A percentile compares a stretch with the other conserved stretches of the same genome.
phyloP scores from a whole-genome alignment of 2,113 vertebrate species.

The Toxotes chatareus region DNA sequence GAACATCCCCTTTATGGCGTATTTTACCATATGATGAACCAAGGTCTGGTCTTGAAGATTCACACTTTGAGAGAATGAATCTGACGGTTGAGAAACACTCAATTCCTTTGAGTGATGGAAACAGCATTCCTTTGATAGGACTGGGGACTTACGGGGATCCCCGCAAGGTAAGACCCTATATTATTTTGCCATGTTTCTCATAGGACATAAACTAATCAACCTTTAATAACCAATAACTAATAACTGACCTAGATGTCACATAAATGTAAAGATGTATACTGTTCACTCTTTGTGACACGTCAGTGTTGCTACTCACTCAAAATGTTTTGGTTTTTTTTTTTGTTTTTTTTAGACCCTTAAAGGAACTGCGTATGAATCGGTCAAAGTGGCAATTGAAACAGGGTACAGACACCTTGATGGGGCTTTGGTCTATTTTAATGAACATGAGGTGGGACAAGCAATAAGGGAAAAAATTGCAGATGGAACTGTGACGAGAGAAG shows the following conservation, averaged over 20 bases:
- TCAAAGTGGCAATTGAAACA: constrained; percentile 89
- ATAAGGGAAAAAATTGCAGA: constrained; percentile 91
- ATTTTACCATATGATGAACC: too few species aligned
- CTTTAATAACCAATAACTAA: too few species aligned
- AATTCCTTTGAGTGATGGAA: constrained; percentile 88
- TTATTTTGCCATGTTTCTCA: neutral
- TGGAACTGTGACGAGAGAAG: constrained; percentile 89
- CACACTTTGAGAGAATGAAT: constrained; percentile 72
- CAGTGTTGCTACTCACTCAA: neutral
- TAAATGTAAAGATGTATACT: neutral
- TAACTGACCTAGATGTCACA: neutral
- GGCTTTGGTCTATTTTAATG: constrained; percentile 90
- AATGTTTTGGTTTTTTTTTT: neutral
- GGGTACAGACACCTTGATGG: constrained; percentile 94
- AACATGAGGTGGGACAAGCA: constrained; percentile 92
- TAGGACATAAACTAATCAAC: too few species aligned
- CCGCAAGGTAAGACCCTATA: constrained; percentile 78
- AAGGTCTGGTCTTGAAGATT: neutral
- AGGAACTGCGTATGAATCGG: constrained; percentile 80
- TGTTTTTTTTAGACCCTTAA: constrained; percentile 82
- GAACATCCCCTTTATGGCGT: neutral
- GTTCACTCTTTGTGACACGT: neutral
- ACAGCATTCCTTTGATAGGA: constrained; percentile 89
- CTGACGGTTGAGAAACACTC: constrained; percentile 82
- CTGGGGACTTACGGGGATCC: constrained; percentile 89